A percentile compares a stretch with the other conserved stretches of the same genome.
These are phyloP conservation scores for Dolomedes plantarius DNA, from an alignment of 2,888 invertebrate genomes.

Conservation along the genomic window DNA sequence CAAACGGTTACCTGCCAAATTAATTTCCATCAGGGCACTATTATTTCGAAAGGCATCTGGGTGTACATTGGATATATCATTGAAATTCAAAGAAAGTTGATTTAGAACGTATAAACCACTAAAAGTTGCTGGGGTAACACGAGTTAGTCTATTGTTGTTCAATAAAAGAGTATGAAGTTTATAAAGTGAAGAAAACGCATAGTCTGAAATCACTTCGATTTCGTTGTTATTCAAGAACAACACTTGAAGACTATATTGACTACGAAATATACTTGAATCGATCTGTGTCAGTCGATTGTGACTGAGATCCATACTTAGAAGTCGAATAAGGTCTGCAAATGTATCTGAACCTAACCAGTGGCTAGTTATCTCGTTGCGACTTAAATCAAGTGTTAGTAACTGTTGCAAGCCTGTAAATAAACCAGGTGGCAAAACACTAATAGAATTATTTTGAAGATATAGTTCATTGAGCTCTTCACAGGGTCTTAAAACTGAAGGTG, in stretches of 20 bases:
- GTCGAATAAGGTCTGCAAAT: conserved; percentile 89
- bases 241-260: conserved; percentile 89
- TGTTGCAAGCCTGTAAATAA: conserved; percentile 86
- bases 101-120: conserved; percentile 92
- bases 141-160: conserved; percentile 88
- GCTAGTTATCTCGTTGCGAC: conserved; percentile 87
- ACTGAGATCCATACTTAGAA: conserved; percentile 89
- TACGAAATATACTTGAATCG: conserved; percentile 89
- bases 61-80: conserved; percentile 88
- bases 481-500: conserved; percentile 83
- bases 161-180: conserved; percentile 92
- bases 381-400: conserved; percentile 90
- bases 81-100: conserved; percentile 89
- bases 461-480: conserved; percentile 88
- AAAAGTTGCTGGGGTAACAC: conserved; percentile 90
- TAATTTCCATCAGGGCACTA: conserved; percentile 85
- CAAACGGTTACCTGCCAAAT: conserved; percentile 90
- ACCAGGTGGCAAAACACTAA: conserved; percentile 90
- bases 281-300: conserved; percentile 88
- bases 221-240: conserved; percentile 90
- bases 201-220: conserved; percentile 88
- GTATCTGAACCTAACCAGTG: conserved; percentile 89
- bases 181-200: conserved; percentile 92
- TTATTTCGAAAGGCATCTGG: conserved; percentile 84
- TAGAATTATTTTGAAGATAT: conserved; percentile 92